These are phyloP conservation scores for Cyprinodon brontotheroides DNA, from an alignment of 2,113 vertebrate genomes.

Conservation along the genomic window DNA sequence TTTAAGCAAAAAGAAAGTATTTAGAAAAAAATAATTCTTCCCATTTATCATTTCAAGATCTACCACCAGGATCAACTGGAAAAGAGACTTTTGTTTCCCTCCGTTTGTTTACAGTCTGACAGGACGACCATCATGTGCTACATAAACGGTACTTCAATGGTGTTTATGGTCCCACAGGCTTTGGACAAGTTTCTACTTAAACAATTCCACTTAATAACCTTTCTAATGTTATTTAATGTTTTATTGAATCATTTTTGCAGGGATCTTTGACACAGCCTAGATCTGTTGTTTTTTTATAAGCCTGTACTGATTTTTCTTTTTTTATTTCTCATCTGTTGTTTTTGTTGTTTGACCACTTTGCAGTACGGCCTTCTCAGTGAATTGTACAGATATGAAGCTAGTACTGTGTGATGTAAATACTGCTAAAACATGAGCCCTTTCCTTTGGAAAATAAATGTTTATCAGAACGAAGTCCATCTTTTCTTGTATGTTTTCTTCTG, in stretches of 20 bases:
- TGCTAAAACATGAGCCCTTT: constrained; percentile 67
- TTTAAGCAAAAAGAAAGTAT: constrained; percentile 14
- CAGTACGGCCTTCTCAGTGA: constrained; percentile 34
- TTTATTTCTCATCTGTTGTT: constrained; percentile 21
- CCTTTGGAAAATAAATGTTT: constrained; percentile 67
- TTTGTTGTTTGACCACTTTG: constrained; percentile 37
- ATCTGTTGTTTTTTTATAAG: neutral
- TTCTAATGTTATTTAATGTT: constrained; percentile 67
- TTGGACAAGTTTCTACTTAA: constrained; percentile 41
- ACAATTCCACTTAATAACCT: constrained; percentile 50
- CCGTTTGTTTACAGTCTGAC: constrained; percentile 53
- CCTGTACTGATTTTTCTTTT: constrained; percentile 25
- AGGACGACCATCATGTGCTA: constrained; percentile 34
- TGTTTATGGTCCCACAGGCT: constrained; percentile 18
- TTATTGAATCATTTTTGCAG: constrained; percentile 26
- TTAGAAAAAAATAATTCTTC: constrained; percentile 2
- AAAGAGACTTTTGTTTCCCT: constrained; percentile 2
- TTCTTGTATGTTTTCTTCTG: too few relatives aligned
- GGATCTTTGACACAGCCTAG: neutral
- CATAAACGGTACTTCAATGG: constrained; percentile 39
- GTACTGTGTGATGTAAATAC: constrained; percentile 77
- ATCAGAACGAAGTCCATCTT: constrained; percentile 4
- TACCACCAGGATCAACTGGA: constrained; percentile 14
- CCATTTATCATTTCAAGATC: neutral
- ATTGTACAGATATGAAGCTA: constrained; percentile 56